These are phyloP conservation scores for Triops longicaudatus DNA, from an alignment of 1,140 invertebrate genomes.

Conservation along the genomic window DNA sequence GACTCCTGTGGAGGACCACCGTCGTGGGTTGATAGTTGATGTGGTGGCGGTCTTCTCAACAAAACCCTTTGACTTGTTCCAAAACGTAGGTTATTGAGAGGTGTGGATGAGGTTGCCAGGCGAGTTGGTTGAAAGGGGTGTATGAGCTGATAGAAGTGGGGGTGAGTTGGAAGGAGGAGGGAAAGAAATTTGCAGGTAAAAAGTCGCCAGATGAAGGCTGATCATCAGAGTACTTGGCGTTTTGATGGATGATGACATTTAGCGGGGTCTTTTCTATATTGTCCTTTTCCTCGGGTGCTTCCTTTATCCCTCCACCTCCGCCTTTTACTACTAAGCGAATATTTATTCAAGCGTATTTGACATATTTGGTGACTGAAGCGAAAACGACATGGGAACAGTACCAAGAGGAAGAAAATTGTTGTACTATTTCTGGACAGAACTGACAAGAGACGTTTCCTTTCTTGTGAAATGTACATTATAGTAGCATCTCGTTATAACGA, in stretches of 20 bases:
- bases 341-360: conserved; percentile 1
- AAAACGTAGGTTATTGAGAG: background rate
- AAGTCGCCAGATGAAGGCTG: background rate
- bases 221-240: conserved; percentile 7
- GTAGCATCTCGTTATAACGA: no score
- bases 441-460: background rate
- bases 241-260: conserved; percentile 12
- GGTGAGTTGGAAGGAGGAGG: background rate
- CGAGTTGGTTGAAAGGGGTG: no score
- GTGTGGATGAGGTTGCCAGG: background rate
- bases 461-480: background rate
- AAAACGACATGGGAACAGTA: background rate
- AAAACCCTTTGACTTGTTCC: background rate
- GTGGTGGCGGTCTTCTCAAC: background rate
- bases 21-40: conserved; percentile 1
- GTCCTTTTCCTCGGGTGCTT: background rate
- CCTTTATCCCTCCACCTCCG: background rate
- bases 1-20: background rate
- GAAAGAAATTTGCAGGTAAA: background rate
- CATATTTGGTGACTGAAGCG: conserved; percentile 8
- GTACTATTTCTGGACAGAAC: background rate
- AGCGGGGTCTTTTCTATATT: conserved; percentile 2
- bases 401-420: background rate
- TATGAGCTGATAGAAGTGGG: no score
- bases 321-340: background rate